Conservation (phyloP, 2,888 invertebrate genomes). For the Urechis unicinctus region DNA sequence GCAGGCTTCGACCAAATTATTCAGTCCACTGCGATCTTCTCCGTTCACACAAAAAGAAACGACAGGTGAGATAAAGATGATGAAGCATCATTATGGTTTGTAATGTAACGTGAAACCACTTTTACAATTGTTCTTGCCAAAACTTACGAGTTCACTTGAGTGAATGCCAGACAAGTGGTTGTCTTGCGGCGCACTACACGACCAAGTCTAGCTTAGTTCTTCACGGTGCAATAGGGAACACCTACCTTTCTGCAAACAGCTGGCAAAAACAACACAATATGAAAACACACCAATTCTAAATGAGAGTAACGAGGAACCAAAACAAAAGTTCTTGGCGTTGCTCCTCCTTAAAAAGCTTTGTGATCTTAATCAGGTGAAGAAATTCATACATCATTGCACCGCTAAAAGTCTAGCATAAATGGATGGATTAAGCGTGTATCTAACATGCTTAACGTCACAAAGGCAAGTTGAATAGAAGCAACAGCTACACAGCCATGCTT, state of each 20-base stretch:
- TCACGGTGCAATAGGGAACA: conserved; percentile 99
- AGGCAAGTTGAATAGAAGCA: no score
- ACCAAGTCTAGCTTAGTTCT: conserved; percentile 95
- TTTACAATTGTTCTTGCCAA: background rate
- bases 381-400: no score
- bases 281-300: no score
- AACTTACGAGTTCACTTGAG: conserved; percentile 61
- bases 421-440: no score
- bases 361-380: background rate
- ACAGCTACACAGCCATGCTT: no score
- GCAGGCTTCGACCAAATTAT: conserved; percentile 88
- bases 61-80: background rate
- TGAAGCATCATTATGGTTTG: background rate
- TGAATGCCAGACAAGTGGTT: conserved; percentile 73
- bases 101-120: background rate
- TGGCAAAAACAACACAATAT: conserved; percentile 95
- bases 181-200: conserved; percentile 93
- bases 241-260: conserved; percentile 99
- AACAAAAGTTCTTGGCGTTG: no score
- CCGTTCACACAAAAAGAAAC: conserved; percentile 32
- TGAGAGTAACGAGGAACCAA: no score
- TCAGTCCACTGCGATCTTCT: conserved; percentile 81
- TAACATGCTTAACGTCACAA: no score
- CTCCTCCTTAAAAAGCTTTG: conserved; percentile 18
- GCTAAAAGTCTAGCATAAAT: no score